phyloP scores from a whole-genome alignment of 2,888 invertebrate species.

The Agrochola lychnidis region DNA sequence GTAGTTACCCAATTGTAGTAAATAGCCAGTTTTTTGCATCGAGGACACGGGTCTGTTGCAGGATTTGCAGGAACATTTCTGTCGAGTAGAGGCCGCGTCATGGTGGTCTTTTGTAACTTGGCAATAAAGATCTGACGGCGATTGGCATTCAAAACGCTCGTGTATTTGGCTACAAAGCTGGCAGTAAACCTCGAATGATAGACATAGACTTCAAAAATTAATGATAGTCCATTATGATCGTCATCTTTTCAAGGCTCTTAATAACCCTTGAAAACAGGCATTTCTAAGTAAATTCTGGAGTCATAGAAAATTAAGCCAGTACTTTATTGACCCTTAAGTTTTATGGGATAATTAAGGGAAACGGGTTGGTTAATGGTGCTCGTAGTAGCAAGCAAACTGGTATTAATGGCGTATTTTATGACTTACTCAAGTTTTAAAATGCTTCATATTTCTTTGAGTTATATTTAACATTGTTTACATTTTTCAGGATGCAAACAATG shows the following conservation, averaged over 20 bases:
- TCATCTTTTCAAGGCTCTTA: constrained; percentile 4
- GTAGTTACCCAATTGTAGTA: no score
- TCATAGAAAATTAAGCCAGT: constrained; percentile 64
- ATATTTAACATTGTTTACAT: constrained; percentile 29
- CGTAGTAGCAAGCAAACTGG: constrained; percentile 57
- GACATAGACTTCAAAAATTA: not conserved
- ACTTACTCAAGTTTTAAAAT: constrained; percentile 26
- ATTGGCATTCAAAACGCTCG: not conserved
- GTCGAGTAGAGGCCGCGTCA: not conserved
- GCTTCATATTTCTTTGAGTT: constrained; percentile 19
- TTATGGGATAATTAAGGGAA: constrained; percentile 64
- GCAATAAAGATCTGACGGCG: not conserved
- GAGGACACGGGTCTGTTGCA: not conserved
- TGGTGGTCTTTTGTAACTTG: not conserved
- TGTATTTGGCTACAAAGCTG: not conserved
- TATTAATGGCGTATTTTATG: constrained; percentile 56
- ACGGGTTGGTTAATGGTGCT: constrained; percentile 57
- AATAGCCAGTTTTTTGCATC: not conserved
- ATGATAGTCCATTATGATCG: constrained; percentile 16
- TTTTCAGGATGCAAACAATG: not conserved
- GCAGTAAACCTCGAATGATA: not conserved
- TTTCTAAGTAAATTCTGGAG: constrained; percentile 57
- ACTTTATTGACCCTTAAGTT: constrained; percentile 66
- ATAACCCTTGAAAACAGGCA: constrained; percentile 30
- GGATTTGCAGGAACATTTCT: not conserved